Percentiles rank a stretch among this genome's conserved stretches.
phyloP scores from a whole-genome alignment of 2,797 vertebrate genomes.

The Scolopax bukidnonensis region DNA sequence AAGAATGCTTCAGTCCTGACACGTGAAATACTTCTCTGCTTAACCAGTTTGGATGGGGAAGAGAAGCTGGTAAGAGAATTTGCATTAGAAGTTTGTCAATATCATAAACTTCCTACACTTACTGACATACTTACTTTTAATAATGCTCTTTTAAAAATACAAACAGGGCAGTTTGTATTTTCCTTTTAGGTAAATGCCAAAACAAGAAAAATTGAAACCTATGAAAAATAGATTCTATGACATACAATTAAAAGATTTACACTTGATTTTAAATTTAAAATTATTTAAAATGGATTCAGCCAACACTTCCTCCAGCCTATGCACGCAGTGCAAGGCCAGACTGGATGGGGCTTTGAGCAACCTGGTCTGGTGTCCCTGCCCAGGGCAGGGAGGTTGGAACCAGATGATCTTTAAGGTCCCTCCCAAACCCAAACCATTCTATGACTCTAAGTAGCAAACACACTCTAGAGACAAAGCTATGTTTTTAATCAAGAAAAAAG shows the following conservation, averaged over 20 bases:
- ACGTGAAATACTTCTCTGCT: not conserved
- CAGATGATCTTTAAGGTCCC: not conserved
- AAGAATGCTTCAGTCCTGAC: not conserved
- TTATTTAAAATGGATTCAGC: not conserved
- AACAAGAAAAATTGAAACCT: not conserved
- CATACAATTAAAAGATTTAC: not conserved
- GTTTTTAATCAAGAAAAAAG: not conserved
- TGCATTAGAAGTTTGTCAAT: rapidly evolving
- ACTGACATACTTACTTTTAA: not conserved
- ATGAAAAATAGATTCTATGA: not conserved
- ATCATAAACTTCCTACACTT: not conserved
- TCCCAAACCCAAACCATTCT: not conserved
- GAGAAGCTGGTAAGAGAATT: not conserved
- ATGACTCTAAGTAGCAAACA: not conserved
- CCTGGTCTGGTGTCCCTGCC: not conserved
- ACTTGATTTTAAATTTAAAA: rapidly evolving
- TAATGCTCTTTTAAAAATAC: not conserved
- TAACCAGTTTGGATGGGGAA: not conserved
- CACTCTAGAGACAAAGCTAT: not conserved
- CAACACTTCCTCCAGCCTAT: not conserved
- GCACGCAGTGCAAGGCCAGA: not conserved
- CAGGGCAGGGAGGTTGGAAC: not conserved
- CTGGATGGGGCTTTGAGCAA: not conserved
- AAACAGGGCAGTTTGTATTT: rapidly evolving
- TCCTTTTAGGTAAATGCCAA: not conserved